A percentile compares a stretch with the other conserved stretches of the same genome.
phyloP scores from a whole-genome alignment of 2,113 vertebrate genomes.

The Montifringilla adamsi region DNA sequence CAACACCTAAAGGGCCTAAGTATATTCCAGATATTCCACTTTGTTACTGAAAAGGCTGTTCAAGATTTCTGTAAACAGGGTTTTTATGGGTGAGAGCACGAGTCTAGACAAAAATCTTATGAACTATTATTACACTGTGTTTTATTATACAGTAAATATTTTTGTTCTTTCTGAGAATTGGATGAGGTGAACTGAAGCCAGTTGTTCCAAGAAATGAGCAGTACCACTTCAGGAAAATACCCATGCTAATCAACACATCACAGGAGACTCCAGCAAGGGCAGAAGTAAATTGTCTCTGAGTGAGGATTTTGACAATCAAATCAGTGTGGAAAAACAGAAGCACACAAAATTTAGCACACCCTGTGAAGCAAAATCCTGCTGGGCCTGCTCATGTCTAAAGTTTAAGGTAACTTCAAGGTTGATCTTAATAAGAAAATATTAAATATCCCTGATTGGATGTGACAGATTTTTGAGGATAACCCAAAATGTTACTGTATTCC shows the following conservation, averaged over 20 bases:
- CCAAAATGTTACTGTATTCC: not conserved
- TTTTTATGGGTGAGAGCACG: not conserved
- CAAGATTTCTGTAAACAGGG: not conserved
- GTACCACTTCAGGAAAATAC: not conserved
- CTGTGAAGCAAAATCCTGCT: not conserved
- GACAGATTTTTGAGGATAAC: not conserved
- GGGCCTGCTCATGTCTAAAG: not conserved
- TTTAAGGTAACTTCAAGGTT: not conserved
- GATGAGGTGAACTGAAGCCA: not conserved
- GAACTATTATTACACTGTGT: not conserved
- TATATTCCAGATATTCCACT: not conserved
- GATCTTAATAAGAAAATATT: not conserved
- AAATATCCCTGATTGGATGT: not conserved
- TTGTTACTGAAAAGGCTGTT: not conserved
- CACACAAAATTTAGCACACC: not conserved
- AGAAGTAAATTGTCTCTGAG: not conserved
- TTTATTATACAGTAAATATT: not conserved
- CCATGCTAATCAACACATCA: not conserved
- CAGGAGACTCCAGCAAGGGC: not conserved
- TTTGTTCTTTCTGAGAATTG: not conserved
- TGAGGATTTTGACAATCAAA: not conserved
- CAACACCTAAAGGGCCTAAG: not conserved
- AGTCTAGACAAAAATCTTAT: not conserved
- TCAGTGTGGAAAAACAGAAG: not conserved
- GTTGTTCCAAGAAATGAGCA: not conserved